Evolutionary conservation across 1,140 invertebrate species (phyloP), one percentile per base, ranked within the genome.

Genomic region (Ooceraea biroi): DNA sequence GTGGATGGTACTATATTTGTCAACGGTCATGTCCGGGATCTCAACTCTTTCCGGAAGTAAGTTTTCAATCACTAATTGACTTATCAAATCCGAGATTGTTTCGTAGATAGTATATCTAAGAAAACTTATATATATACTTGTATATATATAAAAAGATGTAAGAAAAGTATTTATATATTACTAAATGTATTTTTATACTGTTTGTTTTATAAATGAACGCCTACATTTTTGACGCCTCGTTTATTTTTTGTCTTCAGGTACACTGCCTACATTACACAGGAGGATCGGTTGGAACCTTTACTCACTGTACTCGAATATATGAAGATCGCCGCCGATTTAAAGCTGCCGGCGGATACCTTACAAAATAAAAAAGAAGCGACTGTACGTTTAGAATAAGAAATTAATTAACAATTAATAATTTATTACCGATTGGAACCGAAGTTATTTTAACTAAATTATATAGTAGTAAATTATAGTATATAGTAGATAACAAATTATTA

Each of bases 291-390:
- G 0, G 97, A 98, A 85, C 96, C 97, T 0, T 94, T 98, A 68
- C 95, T 99, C n/a, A 98, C 97, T 0, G 98, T 98, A 0, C 94
- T 95, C 5, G 98, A 99, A 93, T 97, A 97, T 85, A 98, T 99
- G 97, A 95, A 95, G 82, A 95, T 98, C 19, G 97, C 98, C 0
- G 97, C 98, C 0, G 97, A 98, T 91, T 96, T 99, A 0, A 98
- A 98, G 93, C 94, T 98, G 14, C 95, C 96, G 11, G 96, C 96
- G 0, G 95, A 95, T 46, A 95, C 97, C 55, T 93, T 96, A 50
- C 94, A 94, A 66, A 93, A 95, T 48, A 96, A 97, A 66, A 98
- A 98, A 93, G 95, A 96, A 76, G 95, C 95, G 89, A 95, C 96
- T 90, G 97, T 98, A 91, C 94, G 96, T 95, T n/a, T n/a, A n/a